These are phyloP conservation scores for Drosophila pandora DNA, from an alignment of 1,140 invertebrate genomes.

Conservation along the genomic window DNA sequence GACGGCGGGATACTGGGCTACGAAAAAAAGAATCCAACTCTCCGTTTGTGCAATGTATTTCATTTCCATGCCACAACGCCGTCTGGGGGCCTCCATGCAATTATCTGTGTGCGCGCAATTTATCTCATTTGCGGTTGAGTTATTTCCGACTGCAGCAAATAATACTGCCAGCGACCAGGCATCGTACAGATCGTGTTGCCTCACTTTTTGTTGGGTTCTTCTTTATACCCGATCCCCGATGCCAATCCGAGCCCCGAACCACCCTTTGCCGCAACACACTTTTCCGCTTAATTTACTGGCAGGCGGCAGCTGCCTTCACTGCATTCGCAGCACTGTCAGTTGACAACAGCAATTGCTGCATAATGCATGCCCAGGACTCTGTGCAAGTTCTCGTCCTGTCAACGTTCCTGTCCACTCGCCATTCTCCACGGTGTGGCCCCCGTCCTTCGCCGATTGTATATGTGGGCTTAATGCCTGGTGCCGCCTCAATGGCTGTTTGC, in stretches of 20 bases:
- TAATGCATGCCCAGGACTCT: slow-evolving; percentile 65
- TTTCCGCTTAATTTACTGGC: slow-evolving; percentile 81
- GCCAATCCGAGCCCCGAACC: slow-evolving; percentile 14
- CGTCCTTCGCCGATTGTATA: not conserved
- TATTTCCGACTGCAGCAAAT: slow-evolving; percentile 81
- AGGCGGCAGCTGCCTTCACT: slow-evolving; percentile 61
- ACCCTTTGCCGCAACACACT: slow-evolving; percentile 67
- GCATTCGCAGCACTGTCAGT: slow-evolving; percentile 43
- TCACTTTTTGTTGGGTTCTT: slow-evolving; percentile 32
- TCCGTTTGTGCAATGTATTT: slow-evolving; percentile 54
- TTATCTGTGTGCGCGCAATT: slow-evolving; percentile 82
- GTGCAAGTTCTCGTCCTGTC: slow-evolving; percentile 51
- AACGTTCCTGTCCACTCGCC: slow-evolving; percentile 38
- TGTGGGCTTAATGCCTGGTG: slow-evolving; percentile 36
- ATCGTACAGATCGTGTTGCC: slow-evolving; percentile 24
- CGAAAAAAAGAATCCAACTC: slow-evolving; percentile 25
- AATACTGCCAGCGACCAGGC: slow-evolving; percentile 40
- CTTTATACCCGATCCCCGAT: not conserved
- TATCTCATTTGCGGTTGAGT: slow-evolving; percentile 84
- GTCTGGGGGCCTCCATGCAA: slow-evolving; percentile 63
- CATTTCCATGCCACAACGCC: slow-evolving; percentile 36
- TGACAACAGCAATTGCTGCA: slow-evolving; percentile 80
- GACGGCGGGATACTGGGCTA: not conserved
- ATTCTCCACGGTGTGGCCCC: not conserved
- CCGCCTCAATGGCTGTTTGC: slow-evolving; percentile 35